Percentiles rank a stretch among this genome's conserved stretches.
phyloP scores from a whole-genome alignment of 2,797 vertebrate species.

The Hybognathus amarus region DNA sequence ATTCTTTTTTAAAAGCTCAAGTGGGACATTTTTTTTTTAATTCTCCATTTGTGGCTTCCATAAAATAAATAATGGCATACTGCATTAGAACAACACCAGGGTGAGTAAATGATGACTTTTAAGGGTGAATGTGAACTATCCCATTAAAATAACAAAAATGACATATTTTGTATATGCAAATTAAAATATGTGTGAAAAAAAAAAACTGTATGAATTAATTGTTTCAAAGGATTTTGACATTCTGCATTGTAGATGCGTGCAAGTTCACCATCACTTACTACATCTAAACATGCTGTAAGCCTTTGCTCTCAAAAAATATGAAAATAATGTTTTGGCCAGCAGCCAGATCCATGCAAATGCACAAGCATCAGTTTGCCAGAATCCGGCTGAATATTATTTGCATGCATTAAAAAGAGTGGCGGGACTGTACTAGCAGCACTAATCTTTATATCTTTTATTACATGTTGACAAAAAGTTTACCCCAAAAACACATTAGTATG shows the following conservation, averaged over 20 bases:
- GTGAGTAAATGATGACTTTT: too few relatives aligned
- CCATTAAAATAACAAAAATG: neutral
- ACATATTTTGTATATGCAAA: neutral
- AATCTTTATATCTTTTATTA: neutral
- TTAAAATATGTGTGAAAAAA: neutral
- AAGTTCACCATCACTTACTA: neutral
- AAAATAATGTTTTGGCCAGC: constrained; percentile 16
- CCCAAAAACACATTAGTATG: too few relatives aligned
- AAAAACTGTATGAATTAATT: too few relatives aligned
- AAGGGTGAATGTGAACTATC: too few relatives aligned
- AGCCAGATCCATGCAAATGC: constrained; percentile 24
- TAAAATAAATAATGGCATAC: too few relatives aligned
- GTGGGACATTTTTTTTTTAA: too few relatives aligned
- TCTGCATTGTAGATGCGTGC: neutral
- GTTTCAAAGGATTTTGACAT: neutral
- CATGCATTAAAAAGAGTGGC: neutral
- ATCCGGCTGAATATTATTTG: constrained; percentile 22
- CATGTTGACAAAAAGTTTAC: too few relatives aligned
- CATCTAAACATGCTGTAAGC: neutral
- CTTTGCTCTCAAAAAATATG: constrained; percentile 47
- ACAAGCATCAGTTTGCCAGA: neutral
- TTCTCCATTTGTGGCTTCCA: too few relatives aligned
- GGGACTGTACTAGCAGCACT: neutral
- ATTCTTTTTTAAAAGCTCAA: neutral
- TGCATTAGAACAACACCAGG: too few relatives aligned